Conservation (phyloP, 2,888 invertebrate species). For the Bruchidius siliquastri region DNA sequence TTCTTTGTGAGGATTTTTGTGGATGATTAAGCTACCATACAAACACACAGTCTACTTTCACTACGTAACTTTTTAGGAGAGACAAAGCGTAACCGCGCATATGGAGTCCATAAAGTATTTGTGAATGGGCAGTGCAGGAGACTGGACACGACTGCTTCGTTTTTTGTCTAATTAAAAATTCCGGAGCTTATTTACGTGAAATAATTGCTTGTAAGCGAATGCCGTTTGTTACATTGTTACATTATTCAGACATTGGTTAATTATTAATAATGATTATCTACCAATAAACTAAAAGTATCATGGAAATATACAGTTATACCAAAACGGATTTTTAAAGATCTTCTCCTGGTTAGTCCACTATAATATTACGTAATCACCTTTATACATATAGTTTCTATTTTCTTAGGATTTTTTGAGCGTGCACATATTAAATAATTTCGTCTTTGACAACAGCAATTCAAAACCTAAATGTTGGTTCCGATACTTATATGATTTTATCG, state of each 20-base stretch:
- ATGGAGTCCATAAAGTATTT: background rate
- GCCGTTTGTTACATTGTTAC: background rate
- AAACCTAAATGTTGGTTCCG: no score
- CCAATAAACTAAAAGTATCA: background rate
- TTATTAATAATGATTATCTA: background rate
- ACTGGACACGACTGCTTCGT: background rate
- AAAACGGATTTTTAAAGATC: background rate
- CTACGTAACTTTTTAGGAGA: background rate
- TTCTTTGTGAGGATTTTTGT: background rate
- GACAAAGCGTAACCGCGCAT: background rate
- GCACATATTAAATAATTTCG: no score
- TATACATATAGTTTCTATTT: no score
- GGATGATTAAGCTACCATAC: background rate
- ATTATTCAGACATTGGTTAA: background rate
- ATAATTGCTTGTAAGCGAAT: background rate
- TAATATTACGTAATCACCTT: no score
- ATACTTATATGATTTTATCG: no score
- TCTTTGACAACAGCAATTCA: no score
- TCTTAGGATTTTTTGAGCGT: no score
- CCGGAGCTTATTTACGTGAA: background rate
- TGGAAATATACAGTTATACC: background rate
- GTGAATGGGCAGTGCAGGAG: background rate
- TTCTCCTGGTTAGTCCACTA: no score
- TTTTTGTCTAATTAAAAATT: background rate
- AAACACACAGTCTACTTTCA: background rate